These are phyloP conservation scores for Oscheius sp. DNA, from an alignment of 2,888 invertebrate genomes.

Conservation along the genomic window DNA sequence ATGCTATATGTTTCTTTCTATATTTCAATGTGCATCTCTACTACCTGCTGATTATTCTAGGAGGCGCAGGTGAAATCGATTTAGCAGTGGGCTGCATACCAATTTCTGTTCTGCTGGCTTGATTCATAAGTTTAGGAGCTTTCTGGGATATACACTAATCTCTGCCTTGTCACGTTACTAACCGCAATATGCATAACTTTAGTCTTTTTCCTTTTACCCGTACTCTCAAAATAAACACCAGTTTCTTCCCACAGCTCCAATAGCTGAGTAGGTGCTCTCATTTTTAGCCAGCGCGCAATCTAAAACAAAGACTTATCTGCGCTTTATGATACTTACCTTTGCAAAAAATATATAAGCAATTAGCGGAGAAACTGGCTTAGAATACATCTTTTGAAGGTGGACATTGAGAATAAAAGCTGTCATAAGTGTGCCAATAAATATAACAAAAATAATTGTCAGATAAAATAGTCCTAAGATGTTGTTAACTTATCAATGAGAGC, in stretches of 20 bases:
- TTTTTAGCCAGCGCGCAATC: constrained; percentile 61
- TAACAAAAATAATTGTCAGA: constrained; percentile 67
- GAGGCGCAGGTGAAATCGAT: background rate
- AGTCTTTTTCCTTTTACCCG: background rate
- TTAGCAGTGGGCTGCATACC: background rate
- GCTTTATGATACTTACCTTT: constrained; percentile 40
- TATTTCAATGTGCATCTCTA: too few species aligned
- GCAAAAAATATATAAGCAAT: constrained; percentile 66
- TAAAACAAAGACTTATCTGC: constrained; percentile 4
- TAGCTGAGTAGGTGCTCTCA: constrained; percentile 65
- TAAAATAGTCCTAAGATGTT: constrained; percentile 58
- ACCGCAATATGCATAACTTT: background rate
- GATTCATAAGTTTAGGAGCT: constrained; percentile 5
- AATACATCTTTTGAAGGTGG: constrained; percentile 67
- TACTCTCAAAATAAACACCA: constrained; percentile 43
- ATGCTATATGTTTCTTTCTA: too few species aligned
- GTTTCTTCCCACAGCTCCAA: constrained; percentile 66
- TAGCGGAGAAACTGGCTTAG: constrained; percentile 66
- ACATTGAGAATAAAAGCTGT: constrained; percentile 69
- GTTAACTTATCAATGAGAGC: background rate
- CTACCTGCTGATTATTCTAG: background rate
- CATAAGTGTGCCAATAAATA: constrained; percentile 69
- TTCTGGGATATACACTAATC: background rate
- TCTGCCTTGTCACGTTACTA: background rate
- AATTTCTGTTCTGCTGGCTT: background rate